Base-by-base conservation (phyloP, 2,113 vertebrate species). In the Muntiacus muntjak region DNA sequence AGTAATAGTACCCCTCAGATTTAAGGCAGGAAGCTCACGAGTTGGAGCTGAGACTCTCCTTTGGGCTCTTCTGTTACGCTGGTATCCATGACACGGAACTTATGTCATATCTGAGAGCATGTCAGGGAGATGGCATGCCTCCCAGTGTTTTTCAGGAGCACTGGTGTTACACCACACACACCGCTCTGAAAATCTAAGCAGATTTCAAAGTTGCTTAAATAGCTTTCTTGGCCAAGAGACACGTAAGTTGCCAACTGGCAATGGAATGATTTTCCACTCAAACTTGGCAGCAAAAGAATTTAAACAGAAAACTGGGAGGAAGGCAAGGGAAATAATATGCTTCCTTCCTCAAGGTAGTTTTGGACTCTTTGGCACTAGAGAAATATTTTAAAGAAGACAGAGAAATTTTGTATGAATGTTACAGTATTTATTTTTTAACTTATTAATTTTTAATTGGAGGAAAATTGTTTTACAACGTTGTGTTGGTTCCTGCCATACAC, bases 251-350 rank as follows among this genome's bases (percentile, higher is more conserved):
- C 94, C 97, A 98, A 94, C 83, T 97, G 95, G 98, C 98, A 97
- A 76, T 57, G 28, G n/a, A 95, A 89, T 91, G 76, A 98, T 89
- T 98, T 98, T 98, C 97, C 97, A 97, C 71, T 97, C 94, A 94
- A 94, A 97, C 82, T 97, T 98, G 96, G 97, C 97, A 97, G 81
- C 45, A 95, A 45, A 52, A 43, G 19, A 43, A 86, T 95, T 97
- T 97, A 94, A 97, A 97, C 79, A 90, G 87, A 98, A 98, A 95
- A 85, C 60, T 83, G 43, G 54, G 84, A 93, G 95, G 25, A 96
- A 45, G 67, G 89, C 33, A 97, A 93, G 78, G 96, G 97, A 98
- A 98, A 82, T 95, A 91, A 96, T 90, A 76, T 11, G 67, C 67
- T 98, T 97, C 96, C 95, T 97, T 97, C 91, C 96, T 96, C 28